Base-by-base conservation (phyloP, 1,140 invertebrate genomes). In the Pygmarrhopalites habei region DNA sequence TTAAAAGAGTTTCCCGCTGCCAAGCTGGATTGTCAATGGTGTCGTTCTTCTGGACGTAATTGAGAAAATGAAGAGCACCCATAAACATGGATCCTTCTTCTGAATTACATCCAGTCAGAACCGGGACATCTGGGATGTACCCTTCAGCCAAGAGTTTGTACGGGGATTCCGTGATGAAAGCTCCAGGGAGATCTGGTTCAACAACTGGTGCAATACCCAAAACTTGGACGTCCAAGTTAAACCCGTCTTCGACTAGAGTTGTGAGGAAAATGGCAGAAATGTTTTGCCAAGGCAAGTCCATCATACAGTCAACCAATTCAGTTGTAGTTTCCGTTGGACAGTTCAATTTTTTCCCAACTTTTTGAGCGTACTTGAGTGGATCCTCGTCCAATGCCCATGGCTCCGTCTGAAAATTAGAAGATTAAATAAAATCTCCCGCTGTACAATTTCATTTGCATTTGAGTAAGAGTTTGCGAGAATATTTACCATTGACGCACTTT, bases 141-240 rank as follows among this genome's bases (percentile, higher is more conserved):
- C 43, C 61, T 46, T 60, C 51, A 7, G 17, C 19, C 1, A 67
- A n/a, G 14, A 67, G 19, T 30, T 47, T 51, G 1, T 52, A 17
- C 0, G 66, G 66, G 19, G 63, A 61, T 4, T 63, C 44, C 2
- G 66, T 15, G 12, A 64, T 32, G 52, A 67, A 67, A 7, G 66
- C 66, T 21, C 66, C 66, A 26, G 61, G 66, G 15, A 60, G 15
- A 23, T 67, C 43, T 49, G 53, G 44, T 49, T 67, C 66, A 29
- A 67, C 43, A 17, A 64, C 62, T 23, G 66, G 66, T 1, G 47
- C 17, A 2, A 35, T 58, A 28, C 39, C 53, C 17, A 49, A 30
- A 2, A 60, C 19, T 43, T 35, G 21, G 2, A 60, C 25, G 15
- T 25, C n/a, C 56, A 61, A 35, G 0, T 35, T 52, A n/a, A n/a